Base-by-base conservation (phyloP, 2,888 invertebrate species). In the Hemicrepidius hirtus region DNA sequence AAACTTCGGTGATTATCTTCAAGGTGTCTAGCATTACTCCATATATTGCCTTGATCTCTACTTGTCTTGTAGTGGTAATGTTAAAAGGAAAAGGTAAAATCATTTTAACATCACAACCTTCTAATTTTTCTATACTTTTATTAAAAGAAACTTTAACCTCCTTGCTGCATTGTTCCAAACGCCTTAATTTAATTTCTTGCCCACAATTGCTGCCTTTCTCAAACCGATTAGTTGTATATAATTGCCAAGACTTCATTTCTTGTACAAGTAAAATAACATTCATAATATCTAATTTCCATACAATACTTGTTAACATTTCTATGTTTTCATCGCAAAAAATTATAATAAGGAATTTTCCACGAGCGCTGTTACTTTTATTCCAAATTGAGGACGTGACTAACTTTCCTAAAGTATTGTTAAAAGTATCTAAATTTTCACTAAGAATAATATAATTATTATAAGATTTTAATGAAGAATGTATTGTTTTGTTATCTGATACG, bases 201-300 rank as follows among this genome's bases (percentile, higher is more conserved):
- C 16, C 20, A 10, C 49, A 49, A 20, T 44, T 18, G 9, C 44
- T 44, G 3, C 13, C 44, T 18, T 1, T 10, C 7, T 18, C 21
- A 49, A 49, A 49, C 16, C 10, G 21, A 49, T 49, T 49, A 20
- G 21, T 3, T 18, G 21, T 21, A 9, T 49, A 49, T 49, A 49
- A 7, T 21, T 49, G 3, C 12, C 12, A 49, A 4, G 16, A 3
- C n/a, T 40, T 20, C 49, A 4, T 49, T 21, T 49, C 3, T 5
- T 49, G 12, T 21, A 20, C 20, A 18, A 49, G 12, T 12, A 49
- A 49, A 18, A 49, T 49, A 4, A 49, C 20, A 20, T 49, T 49
- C 12, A 49, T 49, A 3, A 49, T 49, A 20, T 49, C 49, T 4
- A 49, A 49, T 7, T 49, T 16, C 49, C 49, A 49, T 1, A 49